These are phyloP conservation scores for Pachycephus smyrnensis DNA, from an alignment of 2,888 invertebrate genomes.

Conservation along the genomic window DNA sequence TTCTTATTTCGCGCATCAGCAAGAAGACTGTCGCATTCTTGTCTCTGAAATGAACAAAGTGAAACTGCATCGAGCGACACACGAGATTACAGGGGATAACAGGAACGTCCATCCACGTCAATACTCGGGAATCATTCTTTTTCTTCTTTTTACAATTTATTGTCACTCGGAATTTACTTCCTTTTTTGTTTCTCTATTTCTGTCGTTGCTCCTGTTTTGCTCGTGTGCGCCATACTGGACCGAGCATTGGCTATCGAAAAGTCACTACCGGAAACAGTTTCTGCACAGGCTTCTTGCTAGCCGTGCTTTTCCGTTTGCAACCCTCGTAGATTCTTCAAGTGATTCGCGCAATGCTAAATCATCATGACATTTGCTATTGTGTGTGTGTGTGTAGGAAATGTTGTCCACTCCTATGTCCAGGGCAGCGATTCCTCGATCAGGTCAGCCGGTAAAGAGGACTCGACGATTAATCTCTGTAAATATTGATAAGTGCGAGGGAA, in stretches of 20 bases:
- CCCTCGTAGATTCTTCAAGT: too few relatives aligned
- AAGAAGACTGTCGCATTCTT: constrained; percentile 22
- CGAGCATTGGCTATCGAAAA: background rate
- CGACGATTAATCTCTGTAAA: constrained; percentile 35
- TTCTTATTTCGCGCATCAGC: constrained; percentile 32
- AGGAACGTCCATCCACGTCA: too few relatives aligned
- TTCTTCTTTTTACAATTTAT: too few relatives aligned
- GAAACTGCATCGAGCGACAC: background rate
- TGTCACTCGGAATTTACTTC: background rate
- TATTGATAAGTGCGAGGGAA: constrained; percentile 15
- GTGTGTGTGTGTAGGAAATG: background rate
- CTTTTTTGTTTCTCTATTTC: too few relatives aligned
- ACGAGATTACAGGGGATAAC: background rate
- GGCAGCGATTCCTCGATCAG: constrained; percentile 33
- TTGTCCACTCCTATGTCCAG: background rate
- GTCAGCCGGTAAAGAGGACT: constrained; percentile 29
- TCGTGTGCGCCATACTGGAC: background rate
- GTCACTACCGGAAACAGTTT: background rate
- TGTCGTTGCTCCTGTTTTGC: background rate
- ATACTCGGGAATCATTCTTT: background rate
- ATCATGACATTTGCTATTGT: background rate
- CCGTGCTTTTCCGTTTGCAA: background rate
- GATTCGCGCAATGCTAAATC: background rate
- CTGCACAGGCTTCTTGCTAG: background rate
- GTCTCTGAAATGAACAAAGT: background rate